These are phyloP conservation scores for Chelmon rostratus DNA, from an alignment of 2,797 vertebrate species.

Conservation along the genomic window DNA sequence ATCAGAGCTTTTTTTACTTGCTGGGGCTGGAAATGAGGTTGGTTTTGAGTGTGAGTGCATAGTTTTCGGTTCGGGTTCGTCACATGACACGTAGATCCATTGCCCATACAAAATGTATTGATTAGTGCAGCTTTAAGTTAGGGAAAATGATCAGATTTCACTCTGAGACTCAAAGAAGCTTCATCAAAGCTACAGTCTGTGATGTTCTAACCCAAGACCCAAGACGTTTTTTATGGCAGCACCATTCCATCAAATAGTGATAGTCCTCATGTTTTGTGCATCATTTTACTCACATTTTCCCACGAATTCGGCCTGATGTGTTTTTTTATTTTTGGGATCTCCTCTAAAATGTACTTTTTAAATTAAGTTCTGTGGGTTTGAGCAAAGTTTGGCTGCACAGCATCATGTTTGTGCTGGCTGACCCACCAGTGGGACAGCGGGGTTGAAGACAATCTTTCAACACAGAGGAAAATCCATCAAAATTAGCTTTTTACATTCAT, in stretches of 20 bases:
- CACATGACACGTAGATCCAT: background rate
- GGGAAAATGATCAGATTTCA: background rate
- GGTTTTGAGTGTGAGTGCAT: background rate
- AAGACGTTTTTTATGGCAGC: background rate
- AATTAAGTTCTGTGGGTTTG: background rate
- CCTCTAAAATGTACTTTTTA: background rate
- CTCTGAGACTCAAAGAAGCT: background rate
- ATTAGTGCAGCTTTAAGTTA: background rate
- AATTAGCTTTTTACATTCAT: background rate
- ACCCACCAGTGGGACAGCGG: background rate
- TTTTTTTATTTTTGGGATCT: slow-evolving; percentile 5
- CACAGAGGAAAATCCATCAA: background rate
- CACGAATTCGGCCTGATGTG: slow-evolving; percentile 2
- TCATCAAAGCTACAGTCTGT: background rate
- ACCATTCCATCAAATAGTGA: background rate
- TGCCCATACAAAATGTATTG: background rate
- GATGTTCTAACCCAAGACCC: background rate
- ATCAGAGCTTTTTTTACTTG: background rate
- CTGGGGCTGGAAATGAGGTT: background rate
- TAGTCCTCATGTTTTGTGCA: background rate
- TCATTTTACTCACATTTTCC: background rate
- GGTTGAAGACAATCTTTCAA: background rate
- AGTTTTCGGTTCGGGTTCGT: background rate
- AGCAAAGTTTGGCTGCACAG: background rate
- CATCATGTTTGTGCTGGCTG: background rate